Base-by-base conservation (phyloP, 2,797 vertebrate species). In the Protosalanx chinensis region DNA sequence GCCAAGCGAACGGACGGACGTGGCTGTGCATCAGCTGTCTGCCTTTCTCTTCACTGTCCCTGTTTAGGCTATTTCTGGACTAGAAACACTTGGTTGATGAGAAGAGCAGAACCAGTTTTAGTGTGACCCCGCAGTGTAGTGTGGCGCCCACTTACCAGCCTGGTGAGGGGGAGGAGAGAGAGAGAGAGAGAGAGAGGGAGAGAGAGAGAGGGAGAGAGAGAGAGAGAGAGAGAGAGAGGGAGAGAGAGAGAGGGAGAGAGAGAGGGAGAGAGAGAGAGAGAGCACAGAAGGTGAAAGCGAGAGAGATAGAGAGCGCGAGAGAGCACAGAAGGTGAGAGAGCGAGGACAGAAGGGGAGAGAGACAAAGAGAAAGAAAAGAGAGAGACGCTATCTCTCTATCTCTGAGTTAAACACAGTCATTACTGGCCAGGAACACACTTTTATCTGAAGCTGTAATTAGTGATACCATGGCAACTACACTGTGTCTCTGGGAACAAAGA, bases 391-490 rank as follows among this genome's bases (percentile, higher is more conserved):
- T 72, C 23, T 12, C 27, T 66, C 56, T 57, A 3, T 35, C 64
- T 67, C 63, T 23, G 59, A 72, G 57, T 35, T 60, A 37, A 71
- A 32, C 18, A 15, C 29, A 65, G 53, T 23, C 41, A 70, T 72
- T 74, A 70, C 33, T 37, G 16, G 33, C 53, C 60, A 70, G 70
- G 68, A 56, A 71, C 53, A 74, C 59, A 69, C 58, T 41, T 46
- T 20, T 15, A 33, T 57, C 37, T 72, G 63, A 37, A 56, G 68
- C 56, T 57, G 51, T 46, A 74, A 64, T 64, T 70, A 78, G 74
- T 63, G 72, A 79, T 23, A 67, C 37, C 56, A 51, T 78, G 71
- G 74, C 61, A 81, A 76, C 73, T 67, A 71, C 68, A 68, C 13
- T 20, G 33, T 33, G 56, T 75, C 67, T 60, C 16, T 53, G 23